These are phyloP conservation scores for Maconellicoccus hirsutus DNA, from an alignment of 1,140 invertebrate species.

Conservation along the genomic window DNA sequence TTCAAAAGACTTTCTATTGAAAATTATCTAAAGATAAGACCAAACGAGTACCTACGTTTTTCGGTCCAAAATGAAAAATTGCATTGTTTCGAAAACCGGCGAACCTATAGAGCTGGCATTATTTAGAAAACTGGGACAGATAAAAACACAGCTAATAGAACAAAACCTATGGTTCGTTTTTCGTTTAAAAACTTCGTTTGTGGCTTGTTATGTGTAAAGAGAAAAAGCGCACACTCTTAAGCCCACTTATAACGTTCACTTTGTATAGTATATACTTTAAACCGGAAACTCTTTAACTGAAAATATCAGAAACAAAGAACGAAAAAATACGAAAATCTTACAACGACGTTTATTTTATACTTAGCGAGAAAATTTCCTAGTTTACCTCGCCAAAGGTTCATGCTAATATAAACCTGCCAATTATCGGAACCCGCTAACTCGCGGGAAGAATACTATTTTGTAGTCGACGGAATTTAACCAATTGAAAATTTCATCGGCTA, in stretches of 20 bases:
- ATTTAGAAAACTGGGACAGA: constrained; percentile 3
- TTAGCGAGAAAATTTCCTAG: too few relatives aligned
- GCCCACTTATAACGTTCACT: background rate
- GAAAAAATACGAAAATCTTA: background rate
- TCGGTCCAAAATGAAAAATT: background rate
- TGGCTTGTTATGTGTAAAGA: constrained; percentile 1
- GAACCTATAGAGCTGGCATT: background rate
- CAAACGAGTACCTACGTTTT: background rate
- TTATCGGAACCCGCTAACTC: too few relatives aligned
- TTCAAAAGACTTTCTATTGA: too few relatives aligned
- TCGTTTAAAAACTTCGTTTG: background rate
- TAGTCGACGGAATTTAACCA: too few relatives aligned
- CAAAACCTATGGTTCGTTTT: background rate
- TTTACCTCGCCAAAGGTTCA: too few relatives aligned
- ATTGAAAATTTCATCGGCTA: too few relatives aligned
- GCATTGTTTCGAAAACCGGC: background rate
- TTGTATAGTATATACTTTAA: background rate
- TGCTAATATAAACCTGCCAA: too few relatives aligned
- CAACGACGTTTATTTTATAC: background rate
- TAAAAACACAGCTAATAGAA: constrained; percentile 5
- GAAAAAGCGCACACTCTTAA: constrained; percentile 1
- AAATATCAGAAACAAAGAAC: constrained; percentile 6
- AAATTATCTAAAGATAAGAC: too few relatives aligned
- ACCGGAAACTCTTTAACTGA: constrained; percentile 7
- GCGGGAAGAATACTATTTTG: too few relatives aligned